Conservation (phyloP, 2,113 vertebrate genomes). For the Alosa alosa region DNA sequence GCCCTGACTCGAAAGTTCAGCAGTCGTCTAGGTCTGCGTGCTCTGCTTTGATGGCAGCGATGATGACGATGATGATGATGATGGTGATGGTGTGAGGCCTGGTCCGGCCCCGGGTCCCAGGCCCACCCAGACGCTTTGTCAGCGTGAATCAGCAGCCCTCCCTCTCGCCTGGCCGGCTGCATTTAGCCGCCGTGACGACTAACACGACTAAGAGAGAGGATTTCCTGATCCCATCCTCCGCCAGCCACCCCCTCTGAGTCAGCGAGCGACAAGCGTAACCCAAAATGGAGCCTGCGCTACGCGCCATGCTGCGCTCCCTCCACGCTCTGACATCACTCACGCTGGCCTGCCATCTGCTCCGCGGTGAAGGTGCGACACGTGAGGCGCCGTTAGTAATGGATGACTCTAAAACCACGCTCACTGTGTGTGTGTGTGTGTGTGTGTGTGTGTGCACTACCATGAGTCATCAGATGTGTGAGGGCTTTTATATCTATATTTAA, state of each 20-base stretch:
- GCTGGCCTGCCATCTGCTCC: constrained; percentile 29
- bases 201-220: constrained; percentile 41
- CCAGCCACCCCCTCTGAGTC: constrained; percentile 38
- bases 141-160: constrained; percentile 39
- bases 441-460: neutral
- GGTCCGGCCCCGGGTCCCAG: neutral
- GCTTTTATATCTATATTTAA: neutral
- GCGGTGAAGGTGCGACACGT: neutral
- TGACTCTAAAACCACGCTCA: neutral
- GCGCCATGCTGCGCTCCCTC: neutral
- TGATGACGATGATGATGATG: neutral
- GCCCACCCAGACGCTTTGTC: neutral
- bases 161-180: constrained; percentile 29
- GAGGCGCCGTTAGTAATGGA: neutral
- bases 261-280: neutral
- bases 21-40: neutral
- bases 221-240: constrained; percentile 38
- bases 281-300: constrained; percentile 34
- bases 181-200: constrained; percentile 38
- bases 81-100: neutral
- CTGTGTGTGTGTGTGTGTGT: neutral
- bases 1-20: neutral
- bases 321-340: constrained; percentile 33
- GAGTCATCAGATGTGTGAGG: neutral
- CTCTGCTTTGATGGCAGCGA: constrained; percentile 3